Conservation (phyloP, 2,888 invertebrate genomes). For the Erpobdella octoculata region DNA sequence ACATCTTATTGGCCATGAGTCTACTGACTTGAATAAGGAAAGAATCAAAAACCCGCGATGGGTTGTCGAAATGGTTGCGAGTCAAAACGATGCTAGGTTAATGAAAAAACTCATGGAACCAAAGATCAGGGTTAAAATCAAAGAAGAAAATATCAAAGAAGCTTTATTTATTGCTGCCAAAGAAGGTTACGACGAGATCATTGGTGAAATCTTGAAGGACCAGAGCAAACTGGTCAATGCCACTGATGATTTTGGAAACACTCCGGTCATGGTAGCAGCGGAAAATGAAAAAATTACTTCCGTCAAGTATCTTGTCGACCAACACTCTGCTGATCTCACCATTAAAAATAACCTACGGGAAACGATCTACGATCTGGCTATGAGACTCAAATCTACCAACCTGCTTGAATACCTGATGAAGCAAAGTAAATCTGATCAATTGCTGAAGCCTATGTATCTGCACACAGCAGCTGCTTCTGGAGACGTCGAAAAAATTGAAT, state of each 20-base stretch:
- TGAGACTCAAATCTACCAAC: constrained; percentile 3
- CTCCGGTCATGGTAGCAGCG: constrained; percentile 28
- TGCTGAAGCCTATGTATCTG: constrained; percentile 26
- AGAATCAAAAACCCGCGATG: constrained; percentile 30
- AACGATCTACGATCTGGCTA: constrained; percentile 30
- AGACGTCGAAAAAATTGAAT: constrained; percentile 29
- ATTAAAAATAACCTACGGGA: constrained; percentile 28
- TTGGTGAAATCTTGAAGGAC: constrained; percentile 21
- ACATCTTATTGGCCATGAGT: background rate
- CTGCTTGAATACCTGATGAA: constrained; percentile 30
- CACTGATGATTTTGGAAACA: constrained; percentile 28
- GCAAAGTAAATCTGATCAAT: constrained; percentile 7
- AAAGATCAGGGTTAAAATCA: constrained; percentile 3
- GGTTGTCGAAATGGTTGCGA: constrained; percentile 27
- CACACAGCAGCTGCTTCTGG: constrained; percentile 30
- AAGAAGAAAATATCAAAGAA: background rate
- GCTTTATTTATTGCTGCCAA: constrained; percentile 29
- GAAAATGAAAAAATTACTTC: background rate
- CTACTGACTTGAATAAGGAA: constrained; percentile 26
- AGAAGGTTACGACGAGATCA: constrained; percentile 11
- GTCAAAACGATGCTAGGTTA: background rate
- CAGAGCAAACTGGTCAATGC: constrained; percentile 13
- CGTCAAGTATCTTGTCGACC: constrained; percentile 23
- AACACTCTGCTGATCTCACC: constrained; percentile 20
- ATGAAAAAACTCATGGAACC: constrained; percentile 23